These are phyloP conservation scores for Oreochromis grahami DNA, from an alignment of 2,797 vertebrate species.

Conservation along the genomic window DNA sequence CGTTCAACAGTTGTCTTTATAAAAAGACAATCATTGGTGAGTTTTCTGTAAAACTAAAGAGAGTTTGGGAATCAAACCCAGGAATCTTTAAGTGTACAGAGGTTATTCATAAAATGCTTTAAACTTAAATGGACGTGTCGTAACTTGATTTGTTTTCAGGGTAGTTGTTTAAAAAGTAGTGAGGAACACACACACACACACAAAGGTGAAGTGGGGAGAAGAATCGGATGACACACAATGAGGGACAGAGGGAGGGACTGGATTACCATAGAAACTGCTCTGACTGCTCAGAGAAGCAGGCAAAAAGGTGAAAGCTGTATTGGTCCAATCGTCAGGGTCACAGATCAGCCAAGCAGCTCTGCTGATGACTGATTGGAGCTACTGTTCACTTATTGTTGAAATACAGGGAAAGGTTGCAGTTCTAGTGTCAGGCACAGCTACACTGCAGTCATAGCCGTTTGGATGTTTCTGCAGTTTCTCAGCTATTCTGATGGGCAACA, in stretches of 20 bases:
- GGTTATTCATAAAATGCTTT: neutral
- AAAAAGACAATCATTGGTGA: neutral
- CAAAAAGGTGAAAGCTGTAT: constrained; percentile 41
- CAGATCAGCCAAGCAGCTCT: neutral
- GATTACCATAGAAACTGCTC: constrained; percentile 57
- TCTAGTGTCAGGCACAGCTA: neutral
- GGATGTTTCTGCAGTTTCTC: neutral
- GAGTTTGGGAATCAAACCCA: neutral
- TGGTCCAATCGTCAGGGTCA: constrained; percentile 29
- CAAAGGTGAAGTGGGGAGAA: constrained; percentile 17
- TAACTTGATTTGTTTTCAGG: neutral
- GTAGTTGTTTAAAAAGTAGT: neutral
- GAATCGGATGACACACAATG: constrained; percentile 50
- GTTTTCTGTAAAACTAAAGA: neutral
- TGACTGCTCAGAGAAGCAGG: constrained; percentile 34
- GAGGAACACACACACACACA: neutral
- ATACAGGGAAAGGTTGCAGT: neutral
- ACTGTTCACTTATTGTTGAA: neutral
- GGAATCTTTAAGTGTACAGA: neutral
- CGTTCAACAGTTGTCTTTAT: neutral
- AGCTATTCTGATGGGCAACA: neutral
- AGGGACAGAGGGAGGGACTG: constrained; percentile 58
- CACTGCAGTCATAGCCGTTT: neutral
- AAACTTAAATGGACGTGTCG: neutral
- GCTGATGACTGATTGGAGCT: neutral